These are phyloP conservation scores for Pygathrix nemaeus DNA, from an alignment of 2,113 vertebrate genomes.

Conservation along the genomic window DNA sequence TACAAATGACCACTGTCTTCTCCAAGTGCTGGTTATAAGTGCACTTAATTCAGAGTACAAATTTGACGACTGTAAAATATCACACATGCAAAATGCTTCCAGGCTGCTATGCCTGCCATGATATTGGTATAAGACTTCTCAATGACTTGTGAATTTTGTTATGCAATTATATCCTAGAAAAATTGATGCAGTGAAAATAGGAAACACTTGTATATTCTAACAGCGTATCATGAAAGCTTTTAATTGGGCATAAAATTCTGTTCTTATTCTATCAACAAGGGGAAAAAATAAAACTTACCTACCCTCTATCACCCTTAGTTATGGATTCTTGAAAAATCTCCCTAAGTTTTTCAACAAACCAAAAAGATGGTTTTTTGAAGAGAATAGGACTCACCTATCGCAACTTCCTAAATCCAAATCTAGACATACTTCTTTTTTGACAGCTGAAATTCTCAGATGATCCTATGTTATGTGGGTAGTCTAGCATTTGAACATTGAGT, in stretches of 20 bases:
- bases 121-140: slow-evolving; percentile 15
- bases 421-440: background rate
- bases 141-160: background rate
- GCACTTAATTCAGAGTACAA: slow-evolving; percentile 59
- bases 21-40: slow-evolving; percentile 31
- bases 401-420: background rate
- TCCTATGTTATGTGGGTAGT: background rate
- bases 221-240: background rate
- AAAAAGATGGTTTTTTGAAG: background rate
- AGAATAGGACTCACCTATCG: background rate
- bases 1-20: slow-evolving; percentile 66
- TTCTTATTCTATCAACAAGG: background rate
- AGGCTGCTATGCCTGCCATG: background rate
- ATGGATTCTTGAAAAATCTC: background rate
- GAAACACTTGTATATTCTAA: background rate
- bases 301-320: background rate
- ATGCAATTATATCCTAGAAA: background rate
- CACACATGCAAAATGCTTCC: background rate
- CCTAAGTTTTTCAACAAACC: background rate
- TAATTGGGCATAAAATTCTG: background rate
- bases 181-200: slow-evolving; percentile 8
- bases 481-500: background rate
- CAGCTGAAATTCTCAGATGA: background rate
- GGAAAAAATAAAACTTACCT: background rate
- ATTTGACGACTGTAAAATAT: slow-evolving; percentile 36